Percentiles rank a stretch among this genome's conserved stretches.
phyloP scores from a whole-genome alignment of 1,140 invertebrate genomes.

The Bombus waltoni region DNA sequence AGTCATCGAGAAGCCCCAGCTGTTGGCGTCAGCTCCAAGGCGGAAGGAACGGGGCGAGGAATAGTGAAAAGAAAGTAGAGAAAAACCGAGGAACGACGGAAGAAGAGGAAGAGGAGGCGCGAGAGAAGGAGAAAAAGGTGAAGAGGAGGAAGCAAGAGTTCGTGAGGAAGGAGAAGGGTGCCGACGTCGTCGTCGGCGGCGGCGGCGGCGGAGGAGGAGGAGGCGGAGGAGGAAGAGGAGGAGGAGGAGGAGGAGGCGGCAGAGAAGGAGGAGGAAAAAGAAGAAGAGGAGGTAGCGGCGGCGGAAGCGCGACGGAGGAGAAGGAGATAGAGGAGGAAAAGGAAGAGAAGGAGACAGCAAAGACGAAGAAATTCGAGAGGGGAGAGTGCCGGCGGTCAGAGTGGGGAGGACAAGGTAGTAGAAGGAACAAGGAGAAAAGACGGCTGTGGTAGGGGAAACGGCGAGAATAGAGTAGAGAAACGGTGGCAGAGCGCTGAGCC shows the following conservation, averaged over 20 bases:
- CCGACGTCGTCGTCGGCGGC: conserved; percentile 67
- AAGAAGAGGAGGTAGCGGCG: conserved; percentile 16
- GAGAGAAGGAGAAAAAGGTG: conserved; percentile 65
- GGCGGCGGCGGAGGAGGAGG: conserved; percentile 52
- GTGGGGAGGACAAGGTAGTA: conserved; percentile 60
- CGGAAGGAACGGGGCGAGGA: conserved; percentile 78
- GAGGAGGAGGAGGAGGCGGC: not conserved
- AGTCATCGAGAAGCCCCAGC: conserved; percentile 74
- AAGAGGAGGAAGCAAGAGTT: conserved; percentile 64
- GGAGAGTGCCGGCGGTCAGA: conserved; percentile 42
- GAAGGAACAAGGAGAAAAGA: conserved; percentile 61
- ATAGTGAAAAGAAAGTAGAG: conserved; percentile 75
- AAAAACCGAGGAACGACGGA: conserved; percentile 65
- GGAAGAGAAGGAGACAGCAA: conserved; percentile 52
- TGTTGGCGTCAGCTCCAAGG: conserved; percentile 78
- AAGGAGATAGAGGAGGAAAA: conserved; percentile 39
- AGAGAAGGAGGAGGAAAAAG: conserved; percentile 2
- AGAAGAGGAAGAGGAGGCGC: conserved; percentile 68
- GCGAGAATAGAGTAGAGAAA: conserved; percentile 66
- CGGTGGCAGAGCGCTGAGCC: conserved; percentile 76
- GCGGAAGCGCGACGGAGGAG: conserved; percentile 37
- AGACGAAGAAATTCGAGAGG: conserved; percentile 61
- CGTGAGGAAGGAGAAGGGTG: conserved; percentile 57
- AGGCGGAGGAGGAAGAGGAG: conserved; percentile 42
- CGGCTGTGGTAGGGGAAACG: conserved; percentile 66